Base-by-base conservation (phyloP, 1,140 invertebrate genomes). In the Eriocheir sinensis region DNA sequence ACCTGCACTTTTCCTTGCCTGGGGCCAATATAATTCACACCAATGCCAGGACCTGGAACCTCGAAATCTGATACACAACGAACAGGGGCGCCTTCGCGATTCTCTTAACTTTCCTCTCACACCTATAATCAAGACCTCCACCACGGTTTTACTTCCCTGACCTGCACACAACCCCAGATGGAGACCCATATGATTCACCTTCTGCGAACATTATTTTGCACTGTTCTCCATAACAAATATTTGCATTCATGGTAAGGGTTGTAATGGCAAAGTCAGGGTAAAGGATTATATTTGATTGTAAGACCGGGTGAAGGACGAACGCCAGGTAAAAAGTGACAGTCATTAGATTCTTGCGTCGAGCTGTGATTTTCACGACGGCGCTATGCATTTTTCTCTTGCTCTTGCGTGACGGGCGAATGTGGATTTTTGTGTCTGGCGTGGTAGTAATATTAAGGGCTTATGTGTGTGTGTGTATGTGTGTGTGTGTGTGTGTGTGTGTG, bases 401-500 rank as follows among this genome's bases (percentile, higher is more conserved):
- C 60, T n/a, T n/a, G 60, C 60, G 60, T 72, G 60, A 72, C 27
- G n/a, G 27, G 27, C 60, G 27, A 72, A n/a, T n/a, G 6, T 72
- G 60, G 27, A 72, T 72, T 72, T n/a, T 3, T 72, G 60, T 72
- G 6, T 21, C 27, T 21, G 60, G 8, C n/a, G n/a, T n/a, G n/a
- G n/a, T n/a, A n/a, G n/a, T n/a, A 21, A n/a, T 72, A n/a, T 21
- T 72, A n/a, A 21, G 6, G 60, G 2, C 44, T 72, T 3, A n/a
- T 12, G 60, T 60, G 53, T 72, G 60, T 72, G 60, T 72, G 60
- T n/a, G 27, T 72, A n/a, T 72, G 60, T 72, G 60, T 72, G 60
- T 72, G 60, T 72, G 60, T 72, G 60, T 72, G 60, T 72, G 60
- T 72, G 60, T 72, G 60, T 72, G 60, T 72, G 21, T 72, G 60